Evolutionary conservation across 2,888 invertebrate genomes (phyloP).

Genomic region (Synanthedon tipuliformis): DNA sequence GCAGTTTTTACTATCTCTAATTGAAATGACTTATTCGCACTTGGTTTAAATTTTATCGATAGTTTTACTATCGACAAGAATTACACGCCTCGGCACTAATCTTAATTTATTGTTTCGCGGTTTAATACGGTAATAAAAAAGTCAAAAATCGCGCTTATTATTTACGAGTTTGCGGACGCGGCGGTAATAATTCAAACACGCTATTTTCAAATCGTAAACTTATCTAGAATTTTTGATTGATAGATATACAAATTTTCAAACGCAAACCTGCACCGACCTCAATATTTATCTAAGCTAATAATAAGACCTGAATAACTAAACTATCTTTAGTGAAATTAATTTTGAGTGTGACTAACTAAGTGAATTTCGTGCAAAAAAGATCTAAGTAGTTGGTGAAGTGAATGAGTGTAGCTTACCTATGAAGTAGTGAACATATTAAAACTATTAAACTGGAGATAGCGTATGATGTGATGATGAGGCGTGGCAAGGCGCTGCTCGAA

Average conservation of each 20-base stretch:
- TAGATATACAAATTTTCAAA: constrained; percentile 6
- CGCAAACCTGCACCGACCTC: too few species aligned
- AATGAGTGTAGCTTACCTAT: not conserved
- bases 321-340: not conserved
- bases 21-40: too few species aligned
- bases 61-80: constrained; percentile 5
- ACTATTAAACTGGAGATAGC: constrained; percentile 32
- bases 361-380: not conserved
- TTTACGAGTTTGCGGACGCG: constrained; percentile 16
- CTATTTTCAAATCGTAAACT: constrained; percentile 28
- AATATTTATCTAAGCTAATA: too few species aligned
- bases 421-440: not conserved
- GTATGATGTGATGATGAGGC: constrained; percentile 63
- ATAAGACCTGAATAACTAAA: too few species aligned
- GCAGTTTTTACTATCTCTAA: too few species aligned
- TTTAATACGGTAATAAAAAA: constrained; percentile 33
- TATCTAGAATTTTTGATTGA: constrained; percentile 19
- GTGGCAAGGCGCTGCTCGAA: constrained; percentile 58
- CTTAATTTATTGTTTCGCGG: constrained; percentile 26
- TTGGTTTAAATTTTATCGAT: not conserved
- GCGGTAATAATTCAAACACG: constrained; percentile 34
- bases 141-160: constrained; percentile 23
- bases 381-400: not conserved
- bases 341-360: not conserved
- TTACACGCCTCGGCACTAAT: constrained; percentile 10